Percentiles rank a stretch among this genome's conserved stretches.
phyloP scores from a whole-genome alignment of 1,140 invertebrate genomes.

The Aradophagus sp. region DNA sequence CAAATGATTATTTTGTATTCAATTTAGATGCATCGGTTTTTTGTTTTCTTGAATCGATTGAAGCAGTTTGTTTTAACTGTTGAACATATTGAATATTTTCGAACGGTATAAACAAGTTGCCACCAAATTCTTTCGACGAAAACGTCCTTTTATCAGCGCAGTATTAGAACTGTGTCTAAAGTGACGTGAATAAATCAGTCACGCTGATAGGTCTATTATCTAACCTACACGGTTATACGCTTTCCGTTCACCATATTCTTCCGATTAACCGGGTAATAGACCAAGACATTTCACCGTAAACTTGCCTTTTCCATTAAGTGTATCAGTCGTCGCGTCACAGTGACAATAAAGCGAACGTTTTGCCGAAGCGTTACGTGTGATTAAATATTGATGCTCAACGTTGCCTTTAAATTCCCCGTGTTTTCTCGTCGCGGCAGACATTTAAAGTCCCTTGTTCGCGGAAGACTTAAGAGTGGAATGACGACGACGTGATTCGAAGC shows the following conservation, averaged over 20 bases:
- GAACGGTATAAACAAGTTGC: too few species aligned
- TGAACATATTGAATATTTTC: too few species aligned
- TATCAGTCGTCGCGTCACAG: constrained; percentile 18
- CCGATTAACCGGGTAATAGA: constrained; percentile 22
- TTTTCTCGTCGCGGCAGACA: constrained; percentile 43
- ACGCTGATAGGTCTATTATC: constrained; percentile 39
- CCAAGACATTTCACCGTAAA: constrained; percentile 17
- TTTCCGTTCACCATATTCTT: constrained; percentile 14
- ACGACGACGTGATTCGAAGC: constrained; percentile 59
- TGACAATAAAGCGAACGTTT: constrained; percentile 26
- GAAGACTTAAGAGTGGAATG: constrained; percentile 53
- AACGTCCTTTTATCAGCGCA: too few species aligned
- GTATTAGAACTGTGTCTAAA: too few species aligned
- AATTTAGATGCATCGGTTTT: too few species aligned
- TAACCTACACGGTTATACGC: constrained; percentile 14
- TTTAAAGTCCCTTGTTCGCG: constrained; percentile 56
- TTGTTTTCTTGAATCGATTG: too few species aligned
- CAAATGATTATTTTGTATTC: too few species aligned
- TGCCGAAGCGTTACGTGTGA: constrained; percentile 18
- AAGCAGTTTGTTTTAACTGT: too few species aligned
- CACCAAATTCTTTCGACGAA: too few species aligned
- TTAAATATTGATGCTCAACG: constrained; percentile 51
- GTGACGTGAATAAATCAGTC: constrained; percentile 44
- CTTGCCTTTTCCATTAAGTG: constrained; percentile 43
- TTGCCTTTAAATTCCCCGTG: constrained; percentile 28